Percentiles rank a stretch among this genome's conserved stretches.
These are phyloP conservation scores for Paratrypauchen microcephalus DNA, from an alignment of 2,797 vertebrate species.

Conservation along the genomic window DNA sequence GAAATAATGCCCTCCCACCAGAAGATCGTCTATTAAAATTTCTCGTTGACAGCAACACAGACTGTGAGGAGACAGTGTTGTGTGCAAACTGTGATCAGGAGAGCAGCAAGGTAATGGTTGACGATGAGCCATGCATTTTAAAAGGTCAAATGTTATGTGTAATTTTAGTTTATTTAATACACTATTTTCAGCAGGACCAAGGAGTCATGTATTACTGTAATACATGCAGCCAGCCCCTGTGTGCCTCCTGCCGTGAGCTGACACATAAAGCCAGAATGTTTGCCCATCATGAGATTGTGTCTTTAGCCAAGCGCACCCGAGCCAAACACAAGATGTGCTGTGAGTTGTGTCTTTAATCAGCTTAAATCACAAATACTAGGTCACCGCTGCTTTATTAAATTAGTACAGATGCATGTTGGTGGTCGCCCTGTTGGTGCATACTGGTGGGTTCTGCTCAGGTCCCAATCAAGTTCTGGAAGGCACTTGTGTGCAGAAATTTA, in stretches of 20 bases:
- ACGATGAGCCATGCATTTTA: background rate
- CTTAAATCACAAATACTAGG: background rate
- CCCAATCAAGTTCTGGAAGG: background rate
- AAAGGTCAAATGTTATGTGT: background rate
- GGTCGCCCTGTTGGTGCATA: background rate
- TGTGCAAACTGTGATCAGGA: slow-evolving; percentile 74
- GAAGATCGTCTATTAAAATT: slow-evolving; percentile 87
- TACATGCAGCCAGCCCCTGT: slow-evolving; percentile 93
- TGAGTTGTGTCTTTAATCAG: slow-evolving; percentile 71
- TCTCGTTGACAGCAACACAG: slow-evolving; percentile 81
- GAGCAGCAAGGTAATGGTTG: slow-evolving; percentile 49
- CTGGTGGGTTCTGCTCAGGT: background rate
- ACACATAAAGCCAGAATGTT: slow-evolving; percentile 94
- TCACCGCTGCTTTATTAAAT: slow-evolving; percentile 5
- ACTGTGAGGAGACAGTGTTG: slow-evolving; percentile 60
- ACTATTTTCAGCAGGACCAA: slow-evolving; percentile 72
- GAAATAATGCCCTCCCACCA: slow-evolving; percentile 65
- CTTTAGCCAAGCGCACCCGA: slow-evolving; percentile 88
- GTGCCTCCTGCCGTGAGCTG: slow-evolving; percentile 85
- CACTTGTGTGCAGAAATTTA: background rate
- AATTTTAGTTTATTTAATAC: background rate
- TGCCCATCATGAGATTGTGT: slow-evolving; percentile 89
- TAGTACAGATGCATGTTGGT: background rate
- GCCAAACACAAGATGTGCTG: slow-evolving; percentile 91
- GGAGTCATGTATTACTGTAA: slow-evolving; percentile 92